Evolutionary conservation across 2,113 vertebrate genomes (phyloP).

Genomic region (Hystrix brachyura): DNA sequence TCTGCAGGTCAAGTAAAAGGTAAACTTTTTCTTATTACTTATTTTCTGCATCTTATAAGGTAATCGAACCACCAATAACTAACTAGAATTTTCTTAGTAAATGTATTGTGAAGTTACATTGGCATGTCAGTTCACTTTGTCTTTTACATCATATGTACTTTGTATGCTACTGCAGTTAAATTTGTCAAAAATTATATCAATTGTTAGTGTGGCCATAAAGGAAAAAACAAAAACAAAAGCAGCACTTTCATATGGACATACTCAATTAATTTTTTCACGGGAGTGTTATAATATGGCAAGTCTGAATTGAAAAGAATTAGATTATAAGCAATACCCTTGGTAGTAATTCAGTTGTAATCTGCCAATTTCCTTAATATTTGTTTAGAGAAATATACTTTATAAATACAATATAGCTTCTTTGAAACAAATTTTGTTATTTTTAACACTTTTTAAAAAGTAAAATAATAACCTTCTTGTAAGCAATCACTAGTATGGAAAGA

Average conservation of each 20-base stretch:
- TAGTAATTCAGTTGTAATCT: constrained; percentile 34
- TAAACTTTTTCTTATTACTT: neutral
- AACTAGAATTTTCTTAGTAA: neutral
- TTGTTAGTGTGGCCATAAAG: neutral
- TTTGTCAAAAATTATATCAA: neutral
- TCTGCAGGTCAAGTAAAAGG: neutral
- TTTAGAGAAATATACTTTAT: constrained; percentile 57
- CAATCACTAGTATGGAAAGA: constrained; percentile 70
- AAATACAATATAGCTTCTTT: constrained; percentile 21
- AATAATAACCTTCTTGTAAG: constrained; percentile 73
- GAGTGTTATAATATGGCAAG: neutral
- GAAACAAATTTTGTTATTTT: constrained; percentile 50
- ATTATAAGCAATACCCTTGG: constrained; percentile 15
- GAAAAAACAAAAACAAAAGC: neutral
- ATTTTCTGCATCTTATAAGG: neutral
- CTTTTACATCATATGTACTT: neutral
- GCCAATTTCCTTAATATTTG: constrained; percentile 33
- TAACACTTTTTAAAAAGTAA: constrained; percentile 74
- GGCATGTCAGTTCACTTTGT: neutral
- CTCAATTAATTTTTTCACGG: neutral
- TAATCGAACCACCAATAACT: neutral
- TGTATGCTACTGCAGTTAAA: neutral
- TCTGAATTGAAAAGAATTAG: constrained; percentile 57
- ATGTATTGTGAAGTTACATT: neutral
- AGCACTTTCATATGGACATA: neutral